Conservation (phyloP, 2,113 vertebrate genomes). For the Thamnophis sirtalis region DNA sequence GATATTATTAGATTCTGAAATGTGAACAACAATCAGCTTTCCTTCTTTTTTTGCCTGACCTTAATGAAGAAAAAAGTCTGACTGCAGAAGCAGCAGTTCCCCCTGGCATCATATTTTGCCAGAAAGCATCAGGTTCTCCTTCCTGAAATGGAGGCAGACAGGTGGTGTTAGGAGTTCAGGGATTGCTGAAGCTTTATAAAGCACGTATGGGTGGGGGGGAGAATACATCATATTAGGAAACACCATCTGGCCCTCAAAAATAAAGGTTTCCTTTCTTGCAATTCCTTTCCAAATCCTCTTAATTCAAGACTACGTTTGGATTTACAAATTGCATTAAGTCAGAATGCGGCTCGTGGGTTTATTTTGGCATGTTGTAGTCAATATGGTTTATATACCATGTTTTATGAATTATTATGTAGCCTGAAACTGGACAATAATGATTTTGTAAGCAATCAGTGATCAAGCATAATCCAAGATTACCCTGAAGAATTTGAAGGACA, state of each 20-base stretch:
- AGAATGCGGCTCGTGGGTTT: neutral
- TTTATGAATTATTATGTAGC: neutral
- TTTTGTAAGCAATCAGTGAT: neutral
- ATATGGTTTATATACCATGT: neutral
- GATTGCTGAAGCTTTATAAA: neutral
- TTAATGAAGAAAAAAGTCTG: slow-evolving; percentile 18
- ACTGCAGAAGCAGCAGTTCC: slow-evolving; percentile 3
- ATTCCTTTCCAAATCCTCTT: neutral
- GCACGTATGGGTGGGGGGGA: neutral
- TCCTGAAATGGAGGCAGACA: slow-evolving; percentile 9
- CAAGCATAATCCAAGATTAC: neutral
- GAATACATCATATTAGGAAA: neutral
- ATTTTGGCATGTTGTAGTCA: neutral
- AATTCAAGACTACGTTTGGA: neutral
- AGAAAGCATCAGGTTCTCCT: slow-evolving; percentile 14
- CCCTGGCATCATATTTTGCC: neutral
- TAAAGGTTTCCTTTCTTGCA: neutral
- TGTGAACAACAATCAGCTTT: neutral
- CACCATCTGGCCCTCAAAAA: slow-evolving; percentile 9
- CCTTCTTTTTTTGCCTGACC: neutral
- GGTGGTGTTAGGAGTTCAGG: slow-evolving; percentile 7
- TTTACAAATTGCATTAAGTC: neutral
- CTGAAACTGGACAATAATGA: neutral
- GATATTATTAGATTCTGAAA: neutral
- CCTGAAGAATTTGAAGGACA: neutral